Conservation (phyloP, 2,797 vertebrate species). For the Cygnus olor region DNA sequence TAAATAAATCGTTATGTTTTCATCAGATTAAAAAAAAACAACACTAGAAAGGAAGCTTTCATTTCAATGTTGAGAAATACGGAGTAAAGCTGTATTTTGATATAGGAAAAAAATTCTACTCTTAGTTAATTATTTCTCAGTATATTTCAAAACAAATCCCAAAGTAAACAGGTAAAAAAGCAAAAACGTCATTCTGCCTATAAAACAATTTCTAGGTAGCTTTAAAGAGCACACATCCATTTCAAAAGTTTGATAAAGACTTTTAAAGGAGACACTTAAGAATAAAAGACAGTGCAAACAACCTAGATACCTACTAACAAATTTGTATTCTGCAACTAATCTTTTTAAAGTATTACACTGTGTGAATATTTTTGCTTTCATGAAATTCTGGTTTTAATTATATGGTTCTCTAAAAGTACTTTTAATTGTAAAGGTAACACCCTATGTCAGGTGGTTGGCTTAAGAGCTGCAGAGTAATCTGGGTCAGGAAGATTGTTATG, state of each 20-base stretch:
- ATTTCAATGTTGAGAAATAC: background rate
- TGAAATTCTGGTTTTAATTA: slow-evolving; percentile 5
- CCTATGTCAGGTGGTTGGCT: background rate
- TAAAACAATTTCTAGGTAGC: slow-evolving; percentile 7
- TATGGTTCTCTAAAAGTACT: background rate
- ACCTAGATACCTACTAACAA: background rate
- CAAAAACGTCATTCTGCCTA: background rate
- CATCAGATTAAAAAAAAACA: background rate
- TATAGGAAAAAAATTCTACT: background rate
- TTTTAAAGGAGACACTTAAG: background rate
- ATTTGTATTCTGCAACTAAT: background rate
- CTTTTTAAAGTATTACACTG: background rate
- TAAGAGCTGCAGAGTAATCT: background rate
- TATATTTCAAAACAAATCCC: background rate
- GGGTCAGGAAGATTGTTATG: background rate
- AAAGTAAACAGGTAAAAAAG: slow-evolving; percentile 24
- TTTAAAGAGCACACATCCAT: slow-evolving; percentile 3
- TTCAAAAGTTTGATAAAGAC: slow-evolving; percentile 7
- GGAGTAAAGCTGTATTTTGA: background rate
- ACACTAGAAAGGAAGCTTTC: background rate
- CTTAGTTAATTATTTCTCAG: slow-evolving; percentile 18
- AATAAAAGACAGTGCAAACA: background rate
- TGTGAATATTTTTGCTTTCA: background rate
- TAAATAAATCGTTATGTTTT: background rate
- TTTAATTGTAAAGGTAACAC: background rate